Percentiles rank a stretch among this genome's conserved stretches.
Conservation (phyloP, 2,113 vertebrate genomes). For the Lagopus muta region DNA sequence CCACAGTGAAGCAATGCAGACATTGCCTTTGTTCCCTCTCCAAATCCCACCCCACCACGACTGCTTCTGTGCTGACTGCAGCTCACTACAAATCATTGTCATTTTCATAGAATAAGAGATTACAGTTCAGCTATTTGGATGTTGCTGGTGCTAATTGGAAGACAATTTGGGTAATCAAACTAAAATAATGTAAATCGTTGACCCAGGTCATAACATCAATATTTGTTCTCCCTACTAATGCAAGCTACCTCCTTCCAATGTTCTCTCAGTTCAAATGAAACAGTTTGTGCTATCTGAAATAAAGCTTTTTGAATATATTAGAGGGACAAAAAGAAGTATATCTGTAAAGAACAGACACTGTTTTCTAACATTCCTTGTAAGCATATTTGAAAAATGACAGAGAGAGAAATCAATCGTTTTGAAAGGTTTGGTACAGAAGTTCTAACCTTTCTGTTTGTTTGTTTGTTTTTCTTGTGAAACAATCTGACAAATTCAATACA, state of each 20-base stretch:
- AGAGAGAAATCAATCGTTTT: slow-evolving; percentile 18
- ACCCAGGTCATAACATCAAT: slow-evolving; percentile 30
- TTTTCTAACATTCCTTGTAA: not conserved
- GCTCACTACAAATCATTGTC: not conserved
- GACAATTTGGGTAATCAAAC: slow-evolving; percentile 31
- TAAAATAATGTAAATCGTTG: not conserved
- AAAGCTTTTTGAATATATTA: not conserved
- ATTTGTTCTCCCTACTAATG: slow-evolving; percentile 22
- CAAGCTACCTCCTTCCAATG: not conserved
- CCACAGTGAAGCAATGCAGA: not conserved
- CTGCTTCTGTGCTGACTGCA: not conserved
- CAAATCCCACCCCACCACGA: fast-evolving
- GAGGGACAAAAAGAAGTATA: not conserved
- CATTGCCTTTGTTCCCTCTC: fast-evolving
- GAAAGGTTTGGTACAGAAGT: not conserved
- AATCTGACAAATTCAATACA: not conserved
- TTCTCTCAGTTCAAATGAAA: slow-evolving; percentile 9
- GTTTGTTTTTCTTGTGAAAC: not conserved
- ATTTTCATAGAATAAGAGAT: not conserved
- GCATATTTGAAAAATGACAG: not conserved
- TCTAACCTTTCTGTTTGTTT: not conserved
- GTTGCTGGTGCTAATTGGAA: slow-evolving; percentile 16
- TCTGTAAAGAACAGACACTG: not conserved
- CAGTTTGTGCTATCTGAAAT: slow-evolving; percentile 15
- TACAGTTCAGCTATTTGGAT: not conserved